Conservation (phyloP, 2,797 vertebrate genomes). For the Enteromius trimaculatus region DNA sequence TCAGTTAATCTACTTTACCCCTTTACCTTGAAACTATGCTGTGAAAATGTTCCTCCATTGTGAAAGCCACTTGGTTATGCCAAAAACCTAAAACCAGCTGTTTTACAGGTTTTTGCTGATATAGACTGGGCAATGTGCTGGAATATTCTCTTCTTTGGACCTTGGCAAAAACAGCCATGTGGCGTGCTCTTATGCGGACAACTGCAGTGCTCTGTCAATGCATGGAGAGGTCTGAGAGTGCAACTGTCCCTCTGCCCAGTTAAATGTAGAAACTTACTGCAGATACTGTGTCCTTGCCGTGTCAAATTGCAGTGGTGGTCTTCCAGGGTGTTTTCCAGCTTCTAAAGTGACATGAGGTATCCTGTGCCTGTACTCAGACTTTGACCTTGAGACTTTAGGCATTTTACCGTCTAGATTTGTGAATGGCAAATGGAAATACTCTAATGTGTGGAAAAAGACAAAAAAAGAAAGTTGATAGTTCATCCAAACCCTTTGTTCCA, state of each 20-base stretch:
- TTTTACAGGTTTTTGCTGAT: neutral
- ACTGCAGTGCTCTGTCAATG: neutral
- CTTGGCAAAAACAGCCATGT: neutral
- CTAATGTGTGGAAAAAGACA: neutral
- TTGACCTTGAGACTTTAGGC: neutral
- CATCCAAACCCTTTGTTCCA: neutral
- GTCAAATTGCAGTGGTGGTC: constrained; percentile 34
- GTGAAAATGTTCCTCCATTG: neutral
- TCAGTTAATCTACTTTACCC: no score
- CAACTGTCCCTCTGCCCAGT: neutral
- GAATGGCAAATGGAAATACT: neutral
- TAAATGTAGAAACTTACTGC: constrained; percentile 36
- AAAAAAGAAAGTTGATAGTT: neutral
- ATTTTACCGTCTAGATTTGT: neutral
- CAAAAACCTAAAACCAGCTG: neutral
- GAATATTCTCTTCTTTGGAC: neutral
- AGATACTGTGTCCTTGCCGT: constrained; percentile 20
- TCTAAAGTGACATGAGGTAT: constrained; percentile 34
- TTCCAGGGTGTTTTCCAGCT: constrained; percentile 48
- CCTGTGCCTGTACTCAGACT: neutral
- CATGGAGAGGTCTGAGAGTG: neutral
- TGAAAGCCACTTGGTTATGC: neutral
- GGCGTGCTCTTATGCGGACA: neutral
- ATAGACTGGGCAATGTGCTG: neutral
- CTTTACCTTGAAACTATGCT: neutral